A percentile compares a stretch with the other conserved stretches of the same genome.
Conservation (phyloP, 2,888 invertebrate species). For the Argyra leucocephala region DNA sequence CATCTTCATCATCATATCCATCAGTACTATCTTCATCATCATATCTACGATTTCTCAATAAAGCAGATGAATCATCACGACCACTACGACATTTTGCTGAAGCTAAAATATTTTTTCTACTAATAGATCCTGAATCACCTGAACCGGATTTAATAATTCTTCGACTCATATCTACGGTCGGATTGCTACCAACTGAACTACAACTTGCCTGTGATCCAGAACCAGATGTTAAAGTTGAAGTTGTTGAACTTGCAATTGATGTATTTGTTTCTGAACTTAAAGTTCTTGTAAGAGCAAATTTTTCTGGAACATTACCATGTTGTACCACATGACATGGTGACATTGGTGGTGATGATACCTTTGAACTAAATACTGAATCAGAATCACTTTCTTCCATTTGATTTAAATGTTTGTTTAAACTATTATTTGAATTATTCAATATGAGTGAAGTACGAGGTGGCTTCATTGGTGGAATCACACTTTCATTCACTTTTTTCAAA, state of each 20-base stretch:
- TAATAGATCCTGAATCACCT: slow-evolving; percentile 52
- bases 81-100: slow-evolving; percentile 80
- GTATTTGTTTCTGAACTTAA: slow-evolving; percentile 65
- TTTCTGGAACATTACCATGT: slow-evolving; percentile 47
- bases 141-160: slow-evolving; percentile 68
- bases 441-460: slow-evolving; percentile 40
- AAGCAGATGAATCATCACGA: slow-evolving; percentile 61
- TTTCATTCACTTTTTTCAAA: slow-evolving; percentile 20
- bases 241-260: slow-evolving; percentile 58
- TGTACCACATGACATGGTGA: slow-evolving; percentile 47
- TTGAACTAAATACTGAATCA: slow-evolving; percentile 79
- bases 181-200: slow-evolving; percentile 55
- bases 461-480: slow-evolving; percentile 34
- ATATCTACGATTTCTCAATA: slow-evolving; percentile 54
- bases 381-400: slow-evolving; percentile 52
- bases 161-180: slow-evolving; percentile 53
- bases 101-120: slow-evolving; percentile 76
- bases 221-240: slow-evolving; percentile 63
- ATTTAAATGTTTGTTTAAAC: slow-evolving; percentile 32
- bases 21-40: slow-evolving; percentile 50
- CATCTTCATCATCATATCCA: slow-evolving; percentile 40
- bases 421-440: slow-evolving; percentile 32
- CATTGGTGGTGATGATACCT: slow-evolving; percentile 66
- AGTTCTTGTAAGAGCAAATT: slow-evolving; percentile 55
- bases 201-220: slow-evolving; percentile 66